A percentile compares a stretch with the other conserved stretches of the same genome.
These are phyloP conservation scores for Drosophila oshimai DNA, from an alignment of 1,140 invertebrate genomes.

Conservation along the genomic window DNA sequence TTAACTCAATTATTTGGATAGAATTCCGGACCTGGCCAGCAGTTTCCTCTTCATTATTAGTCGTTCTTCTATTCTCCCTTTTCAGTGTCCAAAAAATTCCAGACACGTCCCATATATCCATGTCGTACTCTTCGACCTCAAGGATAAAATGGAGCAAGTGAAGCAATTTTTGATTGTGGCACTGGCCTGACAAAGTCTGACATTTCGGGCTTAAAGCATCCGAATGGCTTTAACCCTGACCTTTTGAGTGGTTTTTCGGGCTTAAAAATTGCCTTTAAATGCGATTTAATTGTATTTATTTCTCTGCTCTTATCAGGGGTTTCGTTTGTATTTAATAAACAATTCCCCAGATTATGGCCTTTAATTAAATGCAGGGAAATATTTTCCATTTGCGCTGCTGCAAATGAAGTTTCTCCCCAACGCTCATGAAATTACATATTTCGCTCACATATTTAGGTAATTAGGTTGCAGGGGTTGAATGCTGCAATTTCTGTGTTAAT, in stretches of 20 bases:
- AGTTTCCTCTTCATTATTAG: conserved; percentile 48
- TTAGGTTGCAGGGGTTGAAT: conserved; percentile 1
- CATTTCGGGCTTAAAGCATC: conserved; percentile 7
- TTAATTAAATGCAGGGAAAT: conserved; percentile 25
- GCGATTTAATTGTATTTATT: conserved; percentile 6
- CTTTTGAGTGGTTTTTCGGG: neutral
- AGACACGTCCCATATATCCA: conserved; percentile 52
- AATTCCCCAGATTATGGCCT: conserved; percentile 17
- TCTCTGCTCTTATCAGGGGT: neutral
- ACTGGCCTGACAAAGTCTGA: neutral
- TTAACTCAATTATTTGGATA: conserved; percentile 62
- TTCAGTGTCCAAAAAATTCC: conserved; percentile 23
- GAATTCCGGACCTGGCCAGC: conserved; percentile 15
- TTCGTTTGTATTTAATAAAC: conserved; percentile 5
- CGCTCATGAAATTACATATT: conserved; percentile 15
- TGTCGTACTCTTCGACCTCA: conserved; percentile 32
- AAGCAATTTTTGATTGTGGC: conserved; percentile 47
- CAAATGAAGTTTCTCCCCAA: neutral
- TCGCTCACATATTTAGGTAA: conserved; percentile 43
- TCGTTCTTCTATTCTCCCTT: conserved; percentile 2
- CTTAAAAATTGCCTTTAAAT: conserved; percentile 5
- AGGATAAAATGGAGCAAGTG: conserved; percentile 26
- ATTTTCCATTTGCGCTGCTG: neutral
- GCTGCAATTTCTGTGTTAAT: conserved; percentile 46
- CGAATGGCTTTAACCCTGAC: conserved; percentile 1